Evolutionary conservation across 2,113 vertebrate species (phyloP), one percentile per base, ranked within the genome.

Genomic region (Macquaria australasica): DNA sequence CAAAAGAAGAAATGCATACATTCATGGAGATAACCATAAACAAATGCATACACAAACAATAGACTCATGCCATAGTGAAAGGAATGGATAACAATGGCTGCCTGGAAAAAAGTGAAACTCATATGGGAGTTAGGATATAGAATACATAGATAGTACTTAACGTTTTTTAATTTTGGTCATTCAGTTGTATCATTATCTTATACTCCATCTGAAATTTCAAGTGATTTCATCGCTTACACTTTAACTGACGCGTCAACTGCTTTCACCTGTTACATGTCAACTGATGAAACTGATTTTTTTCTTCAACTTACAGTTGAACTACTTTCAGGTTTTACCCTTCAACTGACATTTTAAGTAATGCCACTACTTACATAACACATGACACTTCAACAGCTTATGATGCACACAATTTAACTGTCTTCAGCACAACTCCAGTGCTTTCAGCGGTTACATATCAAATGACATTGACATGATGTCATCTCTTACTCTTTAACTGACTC

Each of bases 1-100:
- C n/a, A 56, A 62, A 70, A 56, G 8, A 55, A 79, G 37, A 43
- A 67, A 83, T 3, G 60, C 14, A 73, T 23, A 23, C 10, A 55
- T 68, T 28, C 12, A 68, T 20, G 5, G 8, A 60, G 41, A 63
- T 37, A 20, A 77, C 0, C 28, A 63, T 0, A 55, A 72, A 59
- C 41, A 73, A 15, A n/a, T 6, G 45, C 21, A 69, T 31, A 39
- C 50, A 41, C 14, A 55, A 55, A 71, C 21, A 56, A 45, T 2
- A 41, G 51, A 58, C 2, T 18, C 15, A 41, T 21, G 45, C 11
- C 1, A 14, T 8, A 2, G 39, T 58, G 23, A 58, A n/a, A 28
- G 8, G 37, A 58, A 43, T 10, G 11, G 48, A 71, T 15, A 41
- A 25, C 15, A 56, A 56, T 9, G 31, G 18, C 58, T 59, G 4